phyloP scores from a whole-genome alignment of 2,113 vertebrate species.

The Malurus elegans region DNA sequence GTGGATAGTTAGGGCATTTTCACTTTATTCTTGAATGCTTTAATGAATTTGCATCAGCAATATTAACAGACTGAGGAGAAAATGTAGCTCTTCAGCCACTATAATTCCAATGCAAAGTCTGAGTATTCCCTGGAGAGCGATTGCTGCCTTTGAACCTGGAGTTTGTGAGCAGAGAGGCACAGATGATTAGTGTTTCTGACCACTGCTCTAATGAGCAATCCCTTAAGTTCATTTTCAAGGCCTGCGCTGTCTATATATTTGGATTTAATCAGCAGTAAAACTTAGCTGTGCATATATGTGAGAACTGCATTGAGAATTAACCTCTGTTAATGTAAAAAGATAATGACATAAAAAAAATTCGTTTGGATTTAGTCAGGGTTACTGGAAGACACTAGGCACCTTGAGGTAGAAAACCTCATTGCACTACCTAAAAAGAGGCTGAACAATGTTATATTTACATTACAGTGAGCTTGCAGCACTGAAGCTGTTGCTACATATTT shows the following conservation, averaged over 20 bases:
- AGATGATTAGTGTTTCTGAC: not conserved
- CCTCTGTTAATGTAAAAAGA: not conserved
- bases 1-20: not conserved
- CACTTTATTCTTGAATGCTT: not conserved
- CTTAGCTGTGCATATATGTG: not conserved
- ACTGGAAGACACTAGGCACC: not conserved
- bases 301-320: not conserved
- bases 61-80: not conserved
- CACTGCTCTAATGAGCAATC: not conserved
- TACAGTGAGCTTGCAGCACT: not conserved
- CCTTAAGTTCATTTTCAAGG: not conserved
- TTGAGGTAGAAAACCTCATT: not conserved
- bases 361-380: not conserved
- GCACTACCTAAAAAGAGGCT: not conserved
- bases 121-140: not conserved
- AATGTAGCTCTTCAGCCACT: not conserved
- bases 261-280: not conserved
- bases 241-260: not conserved
- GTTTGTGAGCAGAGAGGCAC: not conserved
- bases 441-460: not conserved
- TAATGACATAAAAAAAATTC: not conserved
- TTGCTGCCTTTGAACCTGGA: not conserved
- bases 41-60: not conserved
- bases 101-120: rapidly evolving
- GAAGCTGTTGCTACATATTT: not conserved